Evolutionary conservation across 2,113 vertebrate species (phyloP), one percentile per base, ranked within the genome.

Genomic region (Xenus cinereus): DNA sequence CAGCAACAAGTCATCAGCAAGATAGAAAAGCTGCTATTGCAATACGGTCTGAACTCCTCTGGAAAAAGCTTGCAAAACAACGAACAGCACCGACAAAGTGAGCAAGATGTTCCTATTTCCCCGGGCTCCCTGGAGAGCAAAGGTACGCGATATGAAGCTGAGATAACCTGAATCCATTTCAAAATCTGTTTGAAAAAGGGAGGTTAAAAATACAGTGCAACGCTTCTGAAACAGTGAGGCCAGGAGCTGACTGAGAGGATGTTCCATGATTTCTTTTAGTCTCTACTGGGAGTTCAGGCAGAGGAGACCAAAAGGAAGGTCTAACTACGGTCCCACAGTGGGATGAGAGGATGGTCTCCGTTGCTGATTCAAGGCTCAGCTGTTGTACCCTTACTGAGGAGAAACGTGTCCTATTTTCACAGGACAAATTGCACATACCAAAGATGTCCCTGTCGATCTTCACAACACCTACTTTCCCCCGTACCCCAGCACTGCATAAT

Each of bases 51-150:
- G 76, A 90, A 71, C 56, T 73, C 23, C 21, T 56, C 56, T 82
- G 62, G 59, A 91, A 81, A 86, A 94, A 48, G 45, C 33, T 71
- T 90, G 57, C 48, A 82, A 88, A 94, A 81, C 35, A 78, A 18
- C 30, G 33, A 86, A 74, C 14, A 39, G 56, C n/a, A 63, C 32
- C 84, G 43, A 71, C 89, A 30, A 86, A 88, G 60, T 46, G 83
- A 84, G 41, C 56, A 72, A 37, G 13, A 66, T 57, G 19, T 90
- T 90, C 68, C 23, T 45, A 16, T 72, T 87, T 89, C 48, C 33
- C 35, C 51, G 67, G 75, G 73, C 37, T 90, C 51, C 37, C 10
- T 27, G 87, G 39, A 60, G 33, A 63, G 22, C 71, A 60, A 88
- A 94, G 68, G 39, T 45, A 88, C 51, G 23, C 5, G 37, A 71